Evolutionary conservation across 1,140 invertebrate species (phyloP).

Genomic region (Homarus americanus): DNA sequence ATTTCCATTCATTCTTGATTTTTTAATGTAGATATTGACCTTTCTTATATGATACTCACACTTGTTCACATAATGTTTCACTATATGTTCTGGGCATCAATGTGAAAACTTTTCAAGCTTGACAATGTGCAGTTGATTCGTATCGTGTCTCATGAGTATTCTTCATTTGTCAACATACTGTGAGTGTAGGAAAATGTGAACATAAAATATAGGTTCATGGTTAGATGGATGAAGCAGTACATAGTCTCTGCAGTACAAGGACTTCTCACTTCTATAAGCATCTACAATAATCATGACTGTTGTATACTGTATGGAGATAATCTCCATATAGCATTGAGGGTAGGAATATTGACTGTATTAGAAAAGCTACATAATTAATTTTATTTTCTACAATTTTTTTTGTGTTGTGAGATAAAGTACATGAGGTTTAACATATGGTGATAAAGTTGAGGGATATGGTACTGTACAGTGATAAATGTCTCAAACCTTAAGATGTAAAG

Average conservation of each 20-base stretch:
- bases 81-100: too few species aligned
- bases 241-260: not conserved
- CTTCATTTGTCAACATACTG: too few species aligned
- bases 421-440: not conserved
- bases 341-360: not conserved
- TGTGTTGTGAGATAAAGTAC: not conserved
- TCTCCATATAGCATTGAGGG: not conserved
- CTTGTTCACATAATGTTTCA: too few species aligned
- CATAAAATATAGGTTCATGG: too few species aligned
- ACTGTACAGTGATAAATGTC: not conserved
- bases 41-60: too few species aligned
- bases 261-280: not conserved
- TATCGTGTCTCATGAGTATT: too few species aligned
- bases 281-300: not conserved
- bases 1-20: too few species aligned
- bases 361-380: not conserved
- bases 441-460: not conserved
- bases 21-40: too few species aligned
- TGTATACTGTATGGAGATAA: not conserved
- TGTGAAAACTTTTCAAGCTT: too few species aligned
- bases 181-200: too few species aligned
- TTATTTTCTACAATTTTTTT: not conserved
- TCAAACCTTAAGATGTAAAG: not conserved
- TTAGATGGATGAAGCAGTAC: not conserved
- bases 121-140: too few species aligned